A percentile compares a stretch with the other conserved stretches of the same genome.
Conservation (phyloP, 1,140 invertebrate species). For the Dreissena polymorpha region DNA sequence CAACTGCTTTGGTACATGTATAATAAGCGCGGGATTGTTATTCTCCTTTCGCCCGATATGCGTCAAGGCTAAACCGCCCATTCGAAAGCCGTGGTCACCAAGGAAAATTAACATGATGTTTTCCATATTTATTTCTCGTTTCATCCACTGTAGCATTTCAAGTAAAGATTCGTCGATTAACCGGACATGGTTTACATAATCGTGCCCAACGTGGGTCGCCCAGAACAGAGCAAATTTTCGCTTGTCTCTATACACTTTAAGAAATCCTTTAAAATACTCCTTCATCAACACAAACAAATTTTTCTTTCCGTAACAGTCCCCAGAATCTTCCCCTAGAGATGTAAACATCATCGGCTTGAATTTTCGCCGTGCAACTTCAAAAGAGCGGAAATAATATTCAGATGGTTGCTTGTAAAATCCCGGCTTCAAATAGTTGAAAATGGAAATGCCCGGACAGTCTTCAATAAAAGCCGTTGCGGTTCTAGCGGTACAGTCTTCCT, state of each 20-base stretch:
- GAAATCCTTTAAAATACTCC: slow-evolving; percentile 43
- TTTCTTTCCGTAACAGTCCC: slow-evolving; percentile 32
- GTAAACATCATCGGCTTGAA: slow-evolving; percentile 39
- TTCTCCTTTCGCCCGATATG: slow-evolving; percentile 54
- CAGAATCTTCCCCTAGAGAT: background rate
- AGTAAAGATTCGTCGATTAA: slow-evolving; percentile 59
- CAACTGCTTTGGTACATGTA: slow-evolving; percentile 44
- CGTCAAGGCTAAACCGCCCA: slow-evolving; percentile 36
- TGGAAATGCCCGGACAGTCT: slow-evolving; percentile 87
- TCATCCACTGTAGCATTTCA: slow-evolving; percentile 59
- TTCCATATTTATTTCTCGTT: background rate
- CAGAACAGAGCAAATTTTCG: slow-evolving; percentile 29
- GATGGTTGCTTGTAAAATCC: slow-evolving; percentile 90
- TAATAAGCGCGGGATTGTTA: slow-evolving; percentile 35
- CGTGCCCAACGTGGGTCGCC: slow-evolving; percentile 48
- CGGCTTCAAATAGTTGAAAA: slow-evolving; percentile 83
- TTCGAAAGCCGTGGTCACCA: slow-evolving; percentile 55
- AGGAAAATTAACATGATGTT: slow-evolving; percentile 45
- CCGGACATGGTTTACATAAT: slow-evolving; percentile 2
- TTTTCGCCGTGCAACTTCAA: slow-evolving; percentile 77
- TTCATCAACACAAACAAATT: slow-evolving; percentile 31
- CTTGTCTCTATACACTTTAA: slow-evolving; percentile 22
- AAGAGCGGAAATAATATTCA: slow-evolving; percentile 91
- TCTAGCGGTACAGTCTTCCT: slow-evolving; percentile 81
- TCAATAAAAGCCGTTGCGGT: slow-evolving; percentile 90